Evolutionary conservation across 1,140 invertebrate genomes (phyloP).

Genomic region (Tetramorium alpestre): DNA sequence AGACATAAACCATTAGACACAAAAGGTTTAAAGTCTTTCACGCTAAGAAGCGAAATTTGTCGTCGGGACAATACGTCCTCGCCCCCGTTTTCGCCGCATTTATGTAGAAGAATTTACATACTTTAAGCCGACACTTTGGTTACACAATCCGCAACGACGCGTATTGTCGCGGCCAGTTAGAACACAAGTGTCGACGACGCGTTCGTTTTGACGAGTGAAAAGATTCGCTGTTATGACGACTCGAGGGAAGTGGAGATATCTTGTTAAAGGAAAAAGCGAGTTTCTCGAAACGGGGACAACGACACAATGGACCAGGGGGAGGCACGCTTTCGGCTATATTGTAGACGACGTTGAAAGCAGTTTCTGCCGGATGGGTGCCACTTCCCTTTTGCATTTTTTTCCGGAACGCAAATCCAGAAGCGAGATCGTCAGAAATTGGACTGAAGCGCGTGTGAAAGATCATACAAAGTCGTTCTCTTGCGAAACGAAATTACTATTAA

Average conservation of each 20-base stretch:
- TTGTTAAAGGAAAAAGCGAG: slow-evolving; percentile 45
- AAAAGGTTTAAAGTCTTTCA: background rate
- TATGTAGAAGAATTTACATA: slow-evolving; percentile 29
- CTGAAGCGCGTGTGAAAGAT: slow-evolving; percentile 23
- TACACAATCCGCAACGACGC: background rate
- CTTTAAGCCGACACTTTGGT: background rate
- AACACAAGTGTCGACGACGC: slow-evolving; percentile 12
- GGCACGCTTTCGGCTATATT: slow-evolving; percentile 68
- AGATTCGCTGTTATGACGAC: slow-evolving; percentile 61
- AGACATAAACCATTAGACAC: background rate
- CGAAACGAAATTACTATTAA: slow-evolving; percentile 35
- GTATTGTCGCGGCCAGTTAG: background rate
- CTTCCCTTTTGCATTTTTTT: slow-evolving; percentile 61
- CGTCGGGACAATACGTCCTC: background rate
- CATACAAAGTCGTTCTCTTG: background rate
- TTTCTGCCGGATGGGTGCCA: slow-evolving; percentile 69
- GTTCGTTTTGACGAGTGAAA: slow-evolving; percentile 41
- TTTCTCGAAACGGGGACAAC: slow-evolving; percentile 67
- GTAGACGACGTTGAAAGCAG: slow-evolving; percentile 69
- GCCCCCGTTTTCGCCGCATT: slow-evolving; percentile 6
- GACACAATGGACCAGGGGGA: slow-evolving; percentile 66
- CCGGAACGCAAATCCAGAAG: slow-evolving; percentile 50
- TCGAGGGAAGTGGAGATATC: background rate
- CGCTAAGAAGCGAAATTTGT: background rate
- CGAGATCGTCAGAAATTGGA: slow-evolving; percentile 58